phyloP scores from a whole-genome alignment of 2,113 vertebrate species.

The Thunnus thynnus region DNA sequence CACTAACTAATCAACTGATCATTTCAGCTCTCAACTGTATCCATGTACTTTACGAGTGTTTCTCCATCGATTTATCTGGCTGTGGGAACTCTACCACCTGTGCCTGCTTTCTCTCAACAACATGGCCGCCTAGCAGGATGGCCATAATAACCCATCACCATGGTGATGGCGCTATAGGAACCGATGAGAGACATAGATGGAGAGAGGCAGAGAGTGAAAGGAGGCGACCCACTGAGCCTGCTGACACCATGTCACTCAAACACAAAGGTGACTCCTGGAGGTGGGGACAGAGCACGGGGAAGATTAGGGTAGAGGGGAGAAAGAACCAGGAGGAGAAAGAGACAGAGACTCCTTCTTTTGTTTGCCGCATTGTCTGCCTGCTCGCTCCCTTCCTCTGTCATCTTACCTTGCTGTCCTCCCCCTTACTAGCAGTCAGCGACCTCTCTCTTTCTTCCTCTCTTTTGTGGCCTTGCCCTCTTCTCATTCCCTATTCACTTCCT shows the following conservation, averaged over 20 bases:
- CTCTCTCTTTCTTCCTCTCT: constrained; percentile 63
- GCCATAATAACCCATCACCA: constrained; percentile 69
- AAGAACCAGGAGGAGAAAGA: constrained; percentile 31
- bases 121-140: constrained; percentile 76
- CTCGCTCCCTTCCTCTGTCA: constrained; percentile 67
- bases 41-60: no score
- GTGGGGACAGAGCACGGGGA: constrained; percentile 56
- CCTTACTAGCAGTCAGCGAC: constrained; percentile 65
- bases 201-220: constrained; percentile 53
- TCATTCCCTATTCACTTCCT: constrained; percentile 46
- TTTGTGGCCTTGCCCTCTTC: constrained; percentile 61
- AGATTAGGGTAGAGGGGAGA: constrained; percentile 54
- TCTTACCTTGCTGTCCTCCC: constrained; percentile 70
- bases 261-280: constrained; percentile 81
- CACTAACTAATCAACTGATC: background rate
- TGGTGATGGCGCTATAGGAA: constrained; percentile 63
- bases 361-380: constrained; percentile 73
- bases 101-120: constrained; percentile 68
- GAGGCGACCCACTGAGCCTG: constrained; percentile 70
- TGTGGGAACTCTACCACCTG: constrained; percentile 74
- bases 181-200: constrained; percentile 30
- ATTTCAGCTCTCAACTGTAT: background rate
- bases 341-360: constrained; percentile 65
- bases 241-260: constrained; percentile 70
- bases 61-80: constrained; percentile 18